A percentile compares a stretch with the other conserved stretches of the same genome.
These are phyloP conservation scores for Cichladusa arquata DNA, from an alignment of 2,113 vertebrate species.

Conservation along the genomic window DNA sequence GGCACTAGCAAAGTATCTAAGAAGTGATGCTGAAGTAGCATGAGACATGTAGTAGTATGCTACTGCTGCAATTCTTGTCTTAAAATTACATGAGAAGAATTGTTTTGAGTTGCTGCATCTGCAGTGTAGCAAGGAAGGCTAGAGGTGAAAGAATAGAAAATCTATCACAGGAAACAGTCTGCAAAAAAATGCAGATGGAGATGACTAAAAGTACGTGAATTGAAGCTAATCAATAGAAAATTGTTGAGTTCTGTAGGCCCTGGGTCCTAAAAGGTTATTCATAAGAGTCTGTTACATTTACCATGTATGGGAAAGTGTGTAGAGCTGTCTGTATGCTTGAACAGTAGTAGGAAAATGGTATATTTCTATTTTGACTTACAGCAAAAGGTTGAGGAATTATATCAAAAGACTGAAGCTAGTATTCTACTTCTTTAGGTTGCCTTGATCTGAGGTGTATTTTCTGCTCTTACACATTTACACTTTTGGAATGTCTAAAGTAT, in stretches of 20 bases:
- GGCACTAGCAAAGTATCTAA: neutral
- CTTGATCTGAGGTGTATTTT: neutral
- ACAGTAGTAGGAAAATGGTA: neutral
- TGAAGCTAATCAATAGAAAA: neutral
- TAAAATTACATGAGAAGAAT: conserved; percentile 29
- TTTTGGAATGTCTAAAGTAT: neutral
- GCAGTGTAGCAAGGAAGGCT: conserved; percentile 52
- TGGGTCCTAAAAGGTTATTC: neutral
- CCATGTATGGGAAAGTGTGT: neutral
- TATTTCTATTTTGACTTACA: neutral
- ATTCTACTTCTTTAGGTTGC: neutral
- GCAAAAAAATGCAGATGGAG: neutral
- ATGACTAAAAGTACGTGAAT: neutral
- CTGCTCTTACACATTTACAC: neutral
- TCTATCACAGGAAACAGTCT: neutral
- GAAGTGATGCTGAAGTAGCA: neutral
- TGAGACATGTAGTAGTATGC: neutral
- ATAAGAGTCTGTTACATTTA: neutral
- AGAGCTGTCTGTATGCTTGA: neutral
- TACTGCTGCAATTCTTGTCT: conserved; percentile 34
- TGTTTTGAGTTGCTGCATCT: conserved; percentile 44
- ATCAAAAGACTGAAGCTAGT: neutral
- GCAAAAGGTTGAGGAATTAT: neutral
- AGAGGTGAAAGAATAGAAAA: neutral
- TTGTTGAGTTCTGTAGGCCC: neutral